Base-by-base conservation (phyloP, 2,797 vertebrate genomes). In the Linurgus olivaceus region DNA sequence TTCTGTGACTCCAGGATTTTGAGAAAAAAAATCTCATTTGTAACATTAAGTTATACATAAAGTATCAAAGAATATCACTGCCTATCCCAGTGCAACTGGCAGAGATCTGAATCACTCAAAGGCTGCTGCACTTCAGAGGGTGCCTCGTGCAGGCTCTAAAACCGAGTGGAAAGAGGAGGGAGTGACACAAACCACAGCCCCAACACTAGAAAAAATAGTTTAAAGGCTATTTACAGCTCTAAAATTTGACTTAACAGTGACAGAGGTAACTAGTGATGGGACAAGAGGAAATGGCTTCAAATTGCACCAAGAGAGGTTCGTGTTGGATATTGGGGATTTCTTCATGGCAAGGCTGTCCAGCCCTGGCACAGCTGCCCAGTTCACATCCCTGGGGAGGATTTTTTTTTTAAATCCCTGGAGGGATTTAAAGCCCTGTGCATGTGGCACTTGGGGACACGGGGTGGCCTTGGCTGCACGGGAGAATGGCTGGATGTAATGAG, bases 151-250 rank as follows among this genome's bases (percentile, higher is more conserved):
- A 21, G 17, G 17, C 3, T 5, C 31, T 2, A 65, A 65, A 42
- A 21, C 1, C 2, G 1, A 29, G 44, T 20, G 5, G 5, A 1
- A 12, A 17, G 7, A 52, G 11, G 4, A 47, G 11, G 6, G 3
- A 4, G 2, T 6, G 33, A 47, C 4, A 35, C 11, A n/a, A 86
- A 68, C 10, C 7, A 50, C 52, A 76, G 59, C 35, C 17, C 24
- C 31, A 23, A 10, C 9, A 31, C 2, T 0, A 29, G 11, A 20
- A 35, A 19, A 25, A 7, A 35, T 0, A 40, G 2, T 23, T 57
- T 7, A 42, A 18, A 48, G 28, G 24, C 26, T 9, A 7, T 25
- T 61, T 28, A 48, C 31, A 47, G 44, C 44, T 42, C 18, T 58
- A 18, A 44, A 44, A 11, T 8, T 20, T 13, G 18, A 50, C 3